phyloP scores from a whole-genome alignment of 2,113 vertebrate species.

The Chionodraco myersi region DNA sequence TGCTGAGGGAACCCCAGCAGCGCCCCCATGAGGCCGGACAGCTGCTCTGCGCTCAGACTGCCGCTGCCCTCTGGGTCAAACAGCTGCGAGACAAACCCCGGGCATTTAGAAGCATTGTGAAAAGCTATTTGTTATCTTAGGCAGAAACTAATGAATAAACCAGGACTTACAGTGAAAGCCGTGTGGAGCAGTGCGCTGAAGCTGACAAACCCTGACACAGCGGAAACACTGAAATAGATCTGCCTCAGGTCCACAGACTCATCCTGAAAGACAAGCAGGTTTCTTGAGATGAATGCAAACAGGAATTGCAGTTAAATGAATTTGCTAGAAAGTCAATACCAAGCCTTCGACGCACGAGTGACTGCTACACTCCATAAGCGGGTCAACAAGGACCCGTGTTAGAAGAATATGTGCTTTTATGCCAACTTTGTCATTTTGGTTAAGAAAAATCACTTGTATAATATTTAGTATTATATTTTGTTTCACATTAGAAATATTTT shows the following conservation, averaged over 20 bases:
- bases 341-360: no score
- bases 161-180: constrained; percentile 74
- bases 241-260: constrained; percentile 74
- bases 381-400: no score
- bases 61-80: constrained; percentile 70
- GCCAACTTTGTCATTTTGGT: no score
- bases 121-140: background rate
- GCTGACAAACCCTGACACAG: constrained; percentile 56
- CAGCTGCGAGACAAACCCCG: constrained; percentile 52
- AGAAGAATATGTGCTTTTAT: no score
- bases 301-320: no score
- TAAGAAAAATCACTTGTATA: no score
- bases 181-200: constrained; percentile 70
- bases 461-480: no score
- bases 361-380: no score
- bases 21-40: constrained; percentile 80
- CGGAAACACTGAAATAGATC: constrained; percentile 73
- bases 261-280: constrained; percentile 54
- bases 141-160: background rate
- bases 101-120: no score
- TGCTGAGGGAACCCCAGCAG: constrained; percentile 78
- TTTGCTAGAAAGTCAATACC: no score
- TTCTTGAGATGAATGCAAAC: no score
- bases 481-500: no score
- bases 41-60: constrained; percentile 69